Evolutionary conservation across 2,113 vertebrate species (phyloP), one percentile per base, ranked within the genome.

Genomic region (Cyanoramphus novaezelandiae): DNA sequence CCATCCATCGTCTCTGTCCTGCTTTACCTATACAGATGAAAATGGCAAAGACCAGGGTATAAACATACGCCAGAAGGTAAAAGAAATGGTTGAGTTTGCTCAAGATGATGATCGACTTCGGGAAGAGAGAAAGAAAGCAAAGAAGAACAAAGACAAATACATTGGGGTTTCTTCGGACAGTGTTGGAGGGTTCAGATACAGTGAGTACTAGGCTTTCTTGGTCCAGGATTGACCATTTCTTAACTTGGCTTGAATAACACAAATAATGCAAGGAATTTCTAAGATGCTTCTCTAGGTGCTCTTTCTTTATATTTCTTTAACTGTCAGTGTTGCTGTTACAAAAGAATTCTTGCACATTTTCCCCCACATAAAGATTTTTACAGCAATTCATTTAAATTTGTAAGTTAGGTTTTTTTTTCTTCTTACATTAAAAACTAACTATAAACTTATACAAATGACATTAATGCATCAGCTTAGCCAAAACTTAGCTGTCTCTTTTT

Each of bases 71-170:
- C 99, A 99, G 97, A 99, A 99, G 91, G 99, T 99, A 83, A 99
- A 99, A 97, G 99, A 99, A 95, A 91, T 99, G 98, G 98, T 99
- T 78, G 99, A 99, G 35, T 99, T 99, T 95, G 98, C 99, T 79
- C 99, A 99, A 92, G 99, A 99, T n/a, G 99, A 99, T 15, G 99
- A 99, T 62, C 96, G 99, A 62, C 98, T 99, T 24, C 98, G 99
- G 80, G 99, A 99, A 95, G 99, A 99, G 96, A 98, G 99, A 92
- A 99, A 99, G 98, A 99, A 99, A 92, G 99, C 99, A 17, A 99
- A 99, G 98, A 99, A 99, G 97, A 99, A 99, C 98, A 99, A 99
- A 97, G 99, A 99, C 97, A 99, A 99, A 98, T 99, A 99, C 78
- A 98, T 99, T 63, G 99, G 99, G 20, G 99, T 99, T 90, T 99